Percentiles rank a stretch among this genome's conserved stretches.
phyloP scores from a whole-genome alignment of 2,113 vertebrate genomes.

The Anguilla rostrata region DNA sequence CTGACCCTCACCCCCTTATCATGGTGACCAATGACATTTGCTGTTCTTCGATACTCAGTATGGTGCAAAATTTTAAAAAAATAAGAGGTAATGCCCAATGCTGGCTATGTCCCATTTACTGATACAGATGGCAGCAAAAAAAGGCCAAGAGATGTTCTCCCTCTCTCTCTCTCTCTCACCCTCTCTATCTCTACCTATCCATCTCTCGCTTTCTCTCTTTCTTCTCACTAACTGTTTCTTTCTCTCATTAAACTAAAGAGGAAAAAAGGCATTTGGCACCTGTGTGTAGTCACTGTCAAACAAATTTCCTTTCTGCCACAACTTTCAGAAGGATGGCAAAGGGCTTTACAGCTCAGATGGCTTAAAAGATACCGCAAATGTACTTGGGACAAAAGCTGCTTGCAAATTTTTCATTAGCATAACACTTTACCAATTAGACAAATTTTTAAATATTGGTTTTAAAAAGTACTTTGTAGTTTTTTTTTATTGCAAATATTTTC shows the following conservation, averaged over 20 bases:
- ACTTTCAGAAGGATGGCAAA: conserved; percentile 2
- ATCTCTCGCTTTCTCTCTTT: too few relatives aligned
- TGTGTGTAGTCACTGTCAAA: not conserved
- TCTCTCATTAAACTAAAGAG: not conserved
- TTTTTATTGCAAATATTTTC: not conserved
- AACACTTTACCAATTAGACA: conserved; percentile 5
- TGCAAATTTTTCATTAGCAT: not conserved
- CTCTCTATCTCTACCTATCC: too few relatives aligned
- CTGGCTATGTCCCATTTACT: too few relatives aligned
- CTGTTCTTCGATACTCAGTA: too few relatives aligned
- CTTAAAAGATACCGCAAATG: not conserved
- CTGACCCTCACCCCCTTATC: not conserved
- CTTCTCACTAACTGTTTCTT: not conserved
- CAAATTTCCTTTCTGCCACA: not conserved
- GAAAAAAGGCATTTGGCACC: not conserved
- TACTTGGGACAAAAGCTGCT: not conserved
- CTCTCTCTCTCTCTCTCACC: too few relatives aligned
- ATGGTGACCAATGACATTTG: not conserved
- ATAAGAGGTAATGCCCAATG: not conserved
- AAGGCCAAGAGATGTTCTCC: too few relatives aligned
- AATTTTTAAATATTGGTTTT: not conserved
- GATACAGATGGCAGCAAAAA: not conserved
- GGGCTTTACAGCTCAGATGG: conserved; percentile 1
- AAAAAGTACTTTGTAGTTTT: not conserved
- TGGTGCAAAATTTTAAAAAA: not conserved